phyloP scores from a whole-genome alignment of 2,797 vertebrate genomes.

The Orientallactaga sibirica region DNA sequence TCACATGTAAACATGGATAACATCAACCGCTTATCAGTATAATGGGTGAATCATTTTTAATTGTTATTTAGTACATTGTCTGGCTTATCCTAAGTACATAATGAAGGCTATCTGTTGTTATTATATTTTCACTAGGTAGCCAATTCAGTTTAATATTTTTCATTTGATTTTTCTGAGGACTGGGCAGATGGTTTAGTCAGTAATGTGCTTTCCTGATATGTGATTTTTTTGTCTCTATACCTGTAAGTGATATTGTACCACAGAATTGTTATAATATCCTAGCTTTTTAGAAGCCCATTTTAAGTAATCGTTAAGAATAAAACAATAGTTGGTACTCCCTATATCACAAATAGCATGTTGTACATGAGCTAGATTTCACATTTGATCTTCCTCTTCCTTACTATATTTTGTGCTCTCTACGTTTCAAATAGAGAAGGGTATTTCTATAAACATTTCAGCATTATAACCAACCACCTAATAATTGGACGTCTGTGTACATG shows the following conservation, averaged over 20 bases:
- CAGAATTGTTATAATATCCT: not conserved
- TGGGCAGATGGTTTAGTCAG: too few species aligned
- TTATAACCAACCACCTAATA: not conserved
- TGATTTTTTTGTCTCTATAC: not conserved
- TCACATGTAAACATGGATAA: not conserved
- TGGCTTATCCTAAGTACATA: not conserved
- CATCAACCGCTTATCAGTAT: not conserved
- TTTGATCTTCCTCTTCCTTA: not conserved
- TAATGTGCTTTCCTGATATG: too few species aligned
- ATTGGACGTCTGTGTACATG: not conserved
- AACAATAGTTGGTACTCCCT: not conserved
- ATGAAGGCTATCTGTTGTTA: not conserved
- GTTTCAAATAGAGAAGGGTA: not conserved
- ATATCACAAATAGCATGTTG: not conserved
- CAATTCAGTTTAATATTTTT: constrained; percentile 37
- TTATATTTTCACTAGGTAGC: not conserved
- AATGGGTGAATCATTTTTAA: not conserved
- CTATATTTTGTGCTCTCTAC: not conserved
- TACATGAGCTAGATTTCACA: not conserved
- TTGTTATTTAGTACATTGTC: not conserved
- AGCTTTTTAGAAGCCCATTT: not conserved
- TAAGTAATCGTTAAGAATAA: constrained; percentile 1
- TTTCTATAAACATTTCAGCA: not conserved
- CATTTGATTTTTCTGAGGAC: not conserved
- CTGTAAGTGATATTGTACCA: not conserved